These are phyloP conservation scores for Onychostruthus taczanowskii DNA, from an alignment of 2,113 vertebrate species.

Conservation along the genomic window DNA sequence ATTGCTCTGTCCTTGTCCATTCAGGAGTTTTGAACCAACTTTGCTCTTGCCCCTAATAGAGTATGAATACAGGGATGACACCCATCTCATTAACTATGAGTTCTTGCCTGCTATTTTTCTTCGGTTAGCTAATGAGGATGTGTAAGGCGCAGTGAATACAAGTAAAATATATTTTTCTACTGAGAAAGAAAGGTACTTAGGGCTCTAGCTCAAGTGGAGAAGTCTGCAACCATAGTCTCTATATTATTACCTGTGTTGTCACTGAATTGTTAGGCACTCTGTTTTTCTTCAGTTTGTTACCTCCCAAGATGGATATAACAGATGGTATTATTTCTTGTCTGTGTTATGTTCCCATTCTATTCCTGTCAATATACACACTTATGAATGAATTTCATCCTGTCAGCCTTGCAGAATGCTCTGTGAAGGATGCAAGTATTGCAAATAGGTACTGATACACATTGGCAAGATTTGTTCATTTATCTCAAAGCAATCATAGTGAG, in stretches of 20 bases:
- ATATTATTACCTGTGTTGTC: background rate
- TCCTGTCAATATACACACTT: background rate
- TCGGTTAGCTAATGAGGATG: background rate
- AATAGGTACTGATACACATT: background rate
- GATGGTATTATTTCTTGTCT: background rate
- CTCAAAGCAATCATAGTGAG: background rate
- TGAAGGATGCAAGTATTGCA: background rate
- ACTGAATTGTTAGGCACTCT: background rate
- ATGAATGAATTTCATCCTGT: slow-evolving; percentile 33
- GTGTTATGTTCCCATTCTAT: background rate
- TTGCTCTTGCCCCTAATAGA: background rate
- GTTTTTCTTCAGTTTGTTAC: background rate
- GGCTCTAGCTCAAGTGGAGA: background rate
- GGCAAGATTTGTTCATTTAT: background rate
- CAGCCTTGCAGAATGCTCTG: background rate
- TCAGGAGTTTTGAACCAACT: background rate
- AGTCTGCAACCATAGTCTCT: background rate
- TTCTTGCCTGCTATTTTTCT: background rate
- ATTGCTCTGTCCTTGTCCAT: background rate
- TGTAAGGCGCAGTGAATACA: background rate
- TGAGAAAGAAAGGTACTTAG: background rate
- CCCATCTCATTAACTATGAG: background rate
- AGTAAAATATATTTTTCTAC: background rate
- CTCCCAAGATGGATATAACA: background rate
- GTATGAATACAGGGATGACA: background rate